These are phyloP conservation scores for Piaya cayana DNA, from an alignment of 2,113 vertebrate species.

Conservation along the genomic window DNA sequence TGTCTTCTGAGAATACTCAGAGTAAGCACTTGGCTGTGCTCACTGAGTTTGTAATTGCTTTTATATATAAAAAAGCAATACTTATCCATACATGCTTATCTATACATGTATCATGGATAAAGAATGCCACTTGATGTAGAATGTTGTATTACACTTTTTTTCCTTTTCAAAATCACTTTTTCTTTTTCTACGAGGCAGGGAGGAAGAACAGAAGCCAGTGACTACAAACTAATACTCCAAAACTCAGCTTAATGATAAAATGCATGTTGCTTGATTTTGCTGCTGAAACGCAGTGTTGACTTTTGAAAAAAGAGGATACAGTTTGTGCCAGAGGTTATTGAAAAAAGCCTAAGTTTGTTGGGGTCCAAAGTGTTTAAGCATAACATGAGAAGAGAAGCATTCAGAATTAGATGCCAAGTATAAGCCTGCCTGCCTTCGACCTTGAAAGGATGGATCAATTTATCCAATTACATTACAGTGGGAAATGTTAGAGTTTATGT, in stretches of 20 bases:
- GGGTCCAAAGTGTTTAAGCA: background rate
- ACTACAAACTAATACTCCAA: background rate
- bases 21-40: background rate
- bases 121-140: background rate
- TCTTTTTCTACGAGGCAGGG: background rate
- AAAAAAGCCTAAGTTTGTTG: background rate
- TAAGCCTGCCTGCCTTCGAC: background rate
- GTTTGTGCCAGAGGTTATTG: background rate
- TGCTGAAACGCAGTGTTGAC: background rate
- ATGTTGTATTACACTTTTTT: background rate
- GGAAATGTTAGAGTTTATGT: constrained; percentile 18
- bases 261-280: background rate
- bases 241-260: background rate
- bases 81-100: background rate
- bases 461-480: background rate
- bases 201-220: background rate
- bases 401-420: background rate
- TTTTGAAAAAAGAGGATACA: background rate
- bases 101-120: background rate
- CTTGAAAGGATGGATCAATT: constrained; percentile 32
- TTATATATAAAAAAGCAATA: background rate
- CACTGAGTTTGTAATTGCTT: background rate
- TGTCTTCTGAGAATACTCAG: background rate
- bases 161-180: background rate
- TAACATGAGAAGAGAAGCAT: background rate